Conservation (phyloP, 2,113 vertebrate genomes). For the Otus sunia region DNA sequence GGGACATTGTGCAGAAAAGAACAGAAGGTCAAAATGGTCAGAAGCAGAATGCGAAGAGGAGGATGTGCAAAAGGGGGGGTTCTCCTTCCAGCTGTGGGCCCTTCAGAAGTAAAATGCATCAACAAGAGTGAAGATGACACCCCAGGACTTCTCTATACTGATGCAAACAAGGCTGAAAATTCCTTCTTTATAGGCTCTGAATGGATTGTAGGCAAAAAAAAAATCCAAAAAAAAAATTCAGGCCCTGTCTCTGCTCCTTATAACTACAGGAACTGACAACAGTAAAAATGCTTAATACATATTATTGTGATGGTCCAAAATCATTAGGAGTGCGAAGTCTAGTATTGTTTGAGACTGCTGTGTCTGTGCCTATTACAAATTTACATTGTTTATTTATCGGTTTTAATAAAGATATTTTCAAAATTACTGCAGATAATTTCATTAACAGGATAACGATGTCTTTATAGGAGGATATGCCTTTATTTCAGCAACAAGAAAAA, state of each 20-base stretch:
- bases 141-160: background rate
- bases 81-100: background rate
- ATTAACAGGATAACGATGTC: background rate
- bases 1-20: background rate
- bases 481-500: background rate
- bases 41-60: background rate
- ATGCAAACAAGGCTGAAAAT: background rate
- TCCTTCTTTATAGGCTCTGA: background rate
- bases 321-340: background rate
- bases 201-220: background rate
- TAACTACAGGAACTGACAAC: background rate
- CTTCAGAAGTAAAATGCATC: background rate
- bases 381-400: background rate
- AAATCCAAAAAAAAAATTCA: background rate
- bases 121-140: background rate
- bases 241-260: background rate
- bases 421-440: background rate
- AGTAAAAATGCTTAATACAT: background rate
- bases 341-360: background rate
- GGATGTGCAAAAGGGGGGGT: background rate
- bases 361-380: background rate
- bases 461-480: background rate
- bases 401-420: background rate
- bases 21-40: rapidly evolving
- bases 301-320: background rate